A percentile compares a stretch with the other conserved stretches of the same genome.
Evolutionary conservation across 2,888 invertebrate genomes (phyloP).

Genomic region (Conus canariensis): DNA sequence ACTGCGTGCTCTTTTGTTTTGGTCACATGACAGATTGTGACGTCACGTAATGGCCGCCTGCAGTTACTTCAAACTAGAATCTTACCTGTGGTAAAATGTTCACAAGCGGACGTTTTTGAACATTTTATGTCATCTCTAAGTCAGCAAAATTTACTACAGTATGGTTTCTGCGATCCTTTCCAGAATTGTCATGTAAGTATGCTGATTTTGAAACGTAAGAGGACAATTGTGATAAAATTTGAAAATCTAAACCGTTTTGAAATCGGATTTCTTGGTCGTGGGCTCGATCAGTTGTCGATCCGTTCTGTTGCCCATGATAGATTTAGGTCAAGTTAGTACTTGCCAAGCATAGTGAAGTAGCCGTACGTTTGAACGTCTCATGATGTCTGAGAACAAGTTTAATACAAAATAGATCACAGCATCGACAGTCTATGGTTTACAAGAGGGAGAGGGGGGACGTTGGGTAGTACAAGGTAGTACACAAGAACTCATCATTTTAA

Average conservation of each 20-base stretch:
- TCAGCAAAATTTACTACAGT: constrained; percentile 19
- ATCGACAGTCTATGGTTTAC: no score
- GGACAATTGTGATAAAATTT: background rate
- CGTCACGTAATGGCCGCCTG: constrained; percentile 58
- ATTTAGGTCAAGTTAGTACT: no score
- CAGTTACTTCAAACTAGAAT: constrained; percentile 23
- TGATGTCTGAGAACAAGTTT: no score
- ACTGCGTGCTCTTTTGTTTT: constrained; percentile 52
- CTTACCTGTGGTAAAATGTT: constrained; percentile 30
- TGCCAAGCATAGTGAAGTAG: no score
- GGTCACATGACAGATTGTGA: constrained; percentile 57
- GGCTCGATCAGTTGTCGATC: no score
- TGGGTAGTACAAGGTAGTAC: no score
- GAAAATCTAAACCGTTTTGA: background rate
- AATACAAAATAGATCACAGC: no score
- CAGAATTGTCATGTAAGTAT: constrained; percentile 90
- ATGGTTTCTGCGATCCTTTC: constrained; percentile 91
- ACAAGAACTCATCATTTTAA: no score
- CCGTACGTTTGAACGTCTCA: no score
- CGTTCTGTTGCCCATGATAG: no score
- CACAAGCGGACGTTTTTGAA: constrained; percentile 1
- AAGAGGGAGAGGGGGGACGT: no score
- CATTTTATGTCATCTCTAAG: background rate
- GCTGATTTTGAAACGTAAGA: background rate
- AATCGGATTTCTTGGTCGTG: background rate